Percentiles rank a stretch among this genome's conserved stretches.
These are phyloP conservation scores for Sternarchorhynchus goeldii DNA, from an alignment of 2,797 vertebrate genomes.

Conservation along the genomic window DNA sequence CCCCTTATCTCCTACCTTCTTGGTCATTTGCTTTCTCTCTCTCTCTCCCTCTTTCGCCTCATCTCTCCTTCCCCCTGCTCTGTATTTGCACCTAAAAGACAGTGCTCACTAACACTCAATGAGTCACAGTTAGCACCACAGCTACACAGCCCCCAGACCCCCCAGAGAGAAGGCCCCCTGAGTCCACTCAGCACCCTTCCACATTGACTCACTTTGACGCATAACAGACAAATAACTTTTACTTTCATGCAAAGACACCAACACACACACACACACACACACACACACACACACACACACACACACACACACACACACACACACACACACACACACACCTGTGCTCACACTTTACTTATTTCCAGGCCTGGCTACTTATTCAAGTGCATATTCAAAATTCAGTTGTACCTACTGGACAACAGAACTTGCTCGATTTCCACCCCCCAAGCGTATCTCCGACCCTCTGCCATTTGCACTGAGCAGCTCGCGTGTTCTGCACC, in stretches of 20 bases:
- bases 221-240: conserved; percentile 27
- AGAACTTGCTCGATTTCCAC: background rate
- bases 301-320: conserved; percentile 14
- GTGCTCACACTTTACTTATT: background rate
- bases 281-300: conserved; percentile 22
- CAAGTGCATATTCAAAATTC: background rate
- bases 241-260: conserved; percentile 7
- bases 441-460: background rate
- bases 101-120: conserved; percentile 70
- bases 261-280: background rate
- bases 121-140: conserved; percentile 75
- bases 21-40: conserved; percentile 33
- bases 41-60: conserved; percentile 14
- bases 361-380: background rate
- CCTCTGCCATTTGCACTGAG: background rate
- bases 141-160: conserved; percentile 60
- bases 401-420: background rate
- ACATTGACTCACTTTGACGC: conserved; percentile 40
- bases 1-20: conserved; percentile 27
- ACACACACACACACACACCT: conserved; percentile 19
- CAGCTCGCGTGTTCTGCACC: background rate
- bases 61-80: background rate
- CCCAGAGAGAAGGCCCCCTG: conserved; percentile 18
- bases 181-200: conserved; percentile 12
- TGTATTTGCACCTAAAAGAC: conserved; percentile 66